Base-by-base conservation (phyloP, 2,888 invertebrate genomes). In the Lamellibrachia satsuma region DNA sequence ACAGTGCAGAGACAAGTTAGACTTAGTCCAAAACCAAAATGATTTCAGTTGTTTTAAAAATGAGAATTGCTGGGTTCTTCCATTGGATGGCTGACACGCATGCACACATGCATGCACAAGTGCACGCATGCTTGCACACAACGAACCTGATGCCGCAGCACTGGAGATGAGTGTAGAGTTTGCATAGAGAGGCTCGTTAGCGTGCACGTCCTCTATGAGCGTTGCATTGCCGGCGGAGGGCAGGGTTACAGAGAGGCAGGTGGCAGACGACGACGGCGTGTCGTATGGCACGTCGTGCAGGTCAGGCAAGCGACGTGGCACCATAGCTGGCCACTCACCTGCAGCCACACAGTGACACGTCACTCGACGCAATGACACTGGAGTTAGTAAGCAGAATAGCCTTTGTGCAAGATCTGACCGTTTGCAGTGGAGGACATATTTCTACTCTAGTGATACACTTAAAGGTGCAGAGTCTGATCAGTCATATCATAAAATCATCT, bases 221-320 rank as follows among this genome's bases (percentile, higher is more conserved):
- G 52, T 91, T 11, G 55, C 55, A 8, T 11, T 75, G 75, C 75
- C 75, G 22, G 22, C 75, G n/a, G 75, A 11, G 22, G 75, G 75
- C 75, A 75, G 75, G 75, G 75, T 75, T 75, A 75, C 75, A 75
- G 75, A 11, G 75, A 75, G 75, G 75, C 75, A 55, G 51, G 60
- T 75, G 1, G 92, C n/a, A 4, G 92, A 57, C 27, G 27, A 92
- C 11, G 94, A 91, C 3, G 94, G 94, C 90, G 93, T 93, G 93
- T 94, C 94, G 90, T 94, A 94, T 15, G 94, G 94, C 39, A 94
- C 94, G 52, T 94, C 94, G 91, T 94, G 94, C n/a, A 94, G 60
- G 90, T 94, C 94, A 9, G 94, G 94, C 90, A 94, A 91, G 60
- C 93, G 90, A n/a, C 94, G 92, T 90, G 94, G 92, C 51, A 75